Percentiles rank a stretch among this genome's conserved stretches.
These are phyloP conservation scores for Paramormyrops hopkinsi DNA, from an alignment of 2,797 vertebrate genomes.

Conservation along the genomic window DNA sequence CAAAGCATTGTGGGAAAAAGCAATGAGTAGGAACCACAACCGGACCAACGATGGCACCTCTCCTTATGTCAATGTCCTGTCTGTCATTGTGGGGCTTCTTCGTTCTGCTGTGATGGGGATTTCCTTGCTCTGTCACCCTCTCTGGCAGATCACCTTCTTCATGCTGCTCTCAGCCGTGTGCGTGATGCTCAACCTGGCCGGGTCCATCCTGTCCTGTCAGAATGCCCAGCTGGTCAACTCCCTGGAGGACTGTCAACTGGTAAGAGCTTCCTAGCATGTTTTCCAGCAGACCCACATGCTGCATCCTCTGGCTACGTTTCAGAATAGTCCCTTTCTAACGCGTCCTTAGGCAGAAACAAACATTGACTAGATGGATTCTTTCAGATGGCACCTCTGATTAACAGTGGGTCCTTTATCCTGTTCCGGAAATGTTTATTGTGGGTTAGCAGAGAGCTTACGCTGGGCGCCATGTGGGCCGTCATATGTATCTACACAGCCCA, in stretches of 20 bases:
- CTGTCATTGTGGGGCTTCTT: background rate
- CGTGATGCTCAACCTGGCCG: constrained; percentile 95
- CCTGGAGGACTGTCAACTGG: constrained; percentile 92
- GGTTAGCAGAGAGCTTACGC: background rate
- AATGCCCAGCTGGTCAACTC: constrained; percentile 94
- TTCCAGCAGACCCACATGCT: background rate
- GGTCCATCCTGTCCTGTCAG: constrained; percentile 96
- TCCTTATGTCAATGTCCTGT: background rate
- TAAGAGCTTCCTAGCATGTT: constrained; percentile 54
- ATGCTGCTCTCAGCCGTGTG: constrained; percentile 97
- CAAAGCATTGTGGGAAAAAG: constrained; percentile 9
- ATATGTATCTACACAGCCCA: background rate
- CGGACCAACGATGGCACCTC: background rate
- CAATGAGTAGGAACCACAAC: background rate
- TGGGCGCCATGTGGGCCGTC: background rate
- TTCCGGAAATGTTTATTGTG: background rate
- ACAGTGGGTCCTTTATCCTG: background rate
- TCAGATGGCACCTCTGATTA: background rate
- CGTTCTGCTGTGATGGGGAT: background rate
- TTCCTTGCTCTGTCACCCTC: background rate
- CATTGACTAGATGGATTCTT: background rate
- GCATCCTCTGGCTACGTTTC: background rate
- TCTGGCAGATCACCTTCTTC: constrained; percentile 89
- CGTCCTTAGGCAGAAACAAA: background rate
- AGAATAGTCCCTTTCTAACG: background rate